These are phyloP conservation scores for Muscidifurax raptorellus DNA, from an alignment of 1,140 invertebrate genomes.

Conservation along the genomic window DNA sequence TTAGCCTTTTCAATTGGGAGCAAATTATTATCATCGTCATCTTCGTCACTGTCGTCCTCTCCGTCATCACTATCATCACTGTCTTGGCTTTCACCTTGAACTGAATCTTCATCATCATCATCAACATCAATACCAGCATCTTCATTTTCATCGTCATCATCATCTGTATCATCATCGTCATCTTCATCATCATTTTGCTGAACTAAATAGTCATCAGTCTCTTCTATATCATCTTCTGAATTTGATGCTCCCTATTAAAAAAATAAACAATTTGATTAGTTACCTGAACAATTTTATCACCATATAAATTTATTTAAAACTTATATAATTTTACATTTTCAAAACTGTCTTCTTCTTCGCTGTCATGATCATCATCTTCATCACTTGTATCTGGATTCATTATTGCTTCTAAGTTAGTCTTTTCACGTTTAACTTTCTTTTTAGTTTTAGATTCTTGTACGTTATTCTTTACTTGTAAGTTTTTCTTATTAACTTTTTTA, in stretches of 20 bases:
- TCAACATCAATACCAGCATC: slow-evolving; percentile 73
- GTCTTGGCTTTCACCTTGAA: slow-evolving; percentile 74
- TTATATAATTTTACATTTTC: neutral
- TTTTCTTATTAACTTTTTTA: slow-evolving; percentile 8
- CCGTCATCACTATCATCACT: slow-evolving; percentile 63
- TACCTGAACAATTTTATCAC: neutral
- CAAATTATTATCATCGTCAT: slow-evolving; percentile 80
- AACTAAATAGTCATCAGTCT: slow-evolving; percentile 51
- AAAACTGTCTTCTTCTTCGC: slow-evolving; percentile 23
- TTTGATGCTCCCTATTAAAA: slow-evolving; percentile 1
- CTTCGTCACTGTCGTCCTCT: slow-evolving; percentile 69
- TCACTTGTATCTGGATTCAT: neutral
- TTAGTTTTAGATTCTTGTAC: slow-evolving; percentile 45
- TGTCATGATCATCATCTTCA: slow-evolving; percentile 12
- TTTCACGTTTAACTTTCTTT: slow-evolving; percentile 48
- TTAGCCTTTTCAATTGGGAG: slow-evolving; percentile 92
- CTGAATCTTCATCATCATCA: slow-evolving; percentile 78
- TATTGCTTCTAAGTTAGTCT: neutral
- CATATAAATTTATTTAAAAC: neutral
- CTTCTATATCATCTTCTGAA: slow-evolving; percentile 35
- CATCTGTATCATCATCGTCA: slow-evolving; percentile 70
- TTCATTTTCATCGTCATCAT: slow-evolving; percentile 67
- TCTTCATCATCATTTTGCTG: slow-evolving; percentile 63
- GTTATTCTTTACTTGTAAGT: neutral
- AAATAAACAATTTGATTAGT: neutral